Percentiles rank a stretch among this genome's conserved stretches.
Conservation (phyloP, 2,888 invertebrate genomes). For the Epiblema foenella region DNA sequence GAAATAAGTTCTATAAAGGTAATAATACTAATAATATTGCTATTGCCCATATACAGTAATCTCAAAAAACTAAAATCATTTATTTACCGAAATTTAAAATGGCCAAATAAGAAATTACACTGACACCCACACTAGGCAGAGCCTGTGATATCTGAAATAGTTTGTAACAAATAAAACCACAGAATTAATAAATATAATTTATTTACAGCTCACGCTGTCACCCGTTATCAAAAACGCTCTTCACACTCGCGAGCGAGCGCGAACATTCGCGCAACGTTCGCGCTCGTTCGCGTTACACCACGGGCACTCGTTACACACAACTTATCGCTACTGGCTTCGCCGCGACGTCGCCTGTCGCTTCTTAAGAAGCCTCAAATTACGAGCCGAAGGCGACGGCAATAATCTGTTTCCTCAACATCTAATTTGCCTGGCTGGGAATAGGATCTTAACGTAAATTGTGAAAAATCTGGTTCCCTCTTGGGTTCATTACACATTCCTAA, state of each 20-base stretch:
- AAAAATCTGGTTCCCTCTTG: slow-evolving; percentile 17
- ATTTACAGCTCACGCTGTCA: slow-evolving; percentile 54
- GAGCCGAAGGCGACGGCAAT: too few species aligned
- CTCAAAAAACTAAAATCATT: too few species aligned
- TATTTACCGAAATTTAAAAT: too few species aligned
- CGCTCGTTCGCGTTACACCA: slow-evolving; percentile 1
- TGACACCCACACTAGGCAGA: too few species aligned
- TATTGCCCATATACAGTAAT: too few species aligned
- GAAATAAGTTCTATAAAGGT: too few species aligned
- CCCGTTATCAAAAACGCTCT: slow-evolving; percentile 24
- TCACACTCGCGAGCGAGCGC: slow-evolving; percentile 17
- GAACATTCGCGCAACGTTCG: slow-evolving; percentile 4
- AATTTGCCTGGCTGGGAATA: neutral
- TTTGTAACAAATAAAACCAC: slow-evolving; percentile 3
- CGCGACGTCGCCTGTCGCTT: slow-evolving; percentile 13
- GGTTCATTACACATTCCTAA: neutral
- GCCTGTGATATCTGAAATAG: too few species aligned
- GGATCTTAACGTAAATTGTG: neutral
- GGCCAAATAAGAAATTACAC: too few species aligned
- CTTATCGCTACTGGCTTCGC: slow-evolving; percentile 45
- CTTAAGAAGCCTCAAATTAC: neutral
- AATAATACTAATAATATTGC: too few species aligned
- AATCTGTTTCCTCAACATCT: neutral
- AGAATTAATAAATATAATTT: slow-evolving; percentile 55
- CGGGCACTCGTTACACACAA: slow-evolving; percentile 18